phyloP scores from a whole-genome alignment of 2,888 invertebrate genomes.

The Stenolophus ochropezus region DNA sequence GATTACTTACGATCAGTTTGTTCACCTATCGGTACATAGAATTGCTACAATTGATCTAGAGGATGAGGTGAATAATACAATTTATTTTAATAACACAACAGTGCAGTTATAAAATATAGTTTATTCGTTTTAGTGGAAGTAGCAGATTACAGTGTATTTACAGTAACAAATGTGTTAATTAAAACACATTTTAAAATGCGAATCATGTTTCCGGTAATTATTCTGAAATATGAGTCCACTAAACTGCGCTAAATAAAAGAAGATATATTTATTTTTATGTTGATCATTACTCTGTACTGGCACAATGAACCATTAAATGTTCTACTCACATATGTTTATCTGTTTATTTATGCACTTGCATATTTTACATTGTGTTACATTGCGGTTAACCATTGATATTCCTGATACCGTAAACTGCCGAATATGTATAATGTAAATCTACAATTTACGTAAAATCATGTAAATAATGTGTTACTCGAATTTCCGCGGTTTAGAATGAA shows the following conservation, averaged over 20 bases:
- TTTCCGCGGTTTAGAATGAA: background rate
- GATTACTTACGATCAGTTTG: too few species aligned
- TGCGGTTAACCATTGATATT: slow-evolving; percentile 8
- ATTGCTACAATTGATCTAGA: too few species aligned
- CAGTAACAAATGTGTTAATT: background rate
- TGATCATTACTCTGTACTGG: slow-evolving; percentile 1
- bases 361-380: slow-evolving; percentile 2
- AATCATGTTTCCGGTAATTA: background rate
- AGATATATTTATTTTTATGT: slow-evolving; percentile 19
- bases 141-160: background rate
- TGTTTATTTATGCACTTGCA: slow-evolving; percentile 20
- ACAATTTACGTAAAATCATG: background rate
- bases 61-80: too few species aligned
- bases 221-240: background rate
- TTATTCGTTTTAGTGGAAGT: background rate
- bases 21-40: too few species aligned
- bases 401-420: background rate
- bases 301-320: background rate
- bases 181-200: background rate
- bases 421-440: background rate
- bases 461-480: slow-evolving; percentile 14
- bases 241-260: background rate
- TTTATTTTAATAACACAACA: too few species aligned
- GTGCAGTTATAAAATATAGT: too few species aligned
- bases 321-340: slow-evolving; percentile 19